Evolutionary conservation across 1,140 invertebrate species (phyloP).

Genomic region (Heliconius hewitsoni): DNA sequence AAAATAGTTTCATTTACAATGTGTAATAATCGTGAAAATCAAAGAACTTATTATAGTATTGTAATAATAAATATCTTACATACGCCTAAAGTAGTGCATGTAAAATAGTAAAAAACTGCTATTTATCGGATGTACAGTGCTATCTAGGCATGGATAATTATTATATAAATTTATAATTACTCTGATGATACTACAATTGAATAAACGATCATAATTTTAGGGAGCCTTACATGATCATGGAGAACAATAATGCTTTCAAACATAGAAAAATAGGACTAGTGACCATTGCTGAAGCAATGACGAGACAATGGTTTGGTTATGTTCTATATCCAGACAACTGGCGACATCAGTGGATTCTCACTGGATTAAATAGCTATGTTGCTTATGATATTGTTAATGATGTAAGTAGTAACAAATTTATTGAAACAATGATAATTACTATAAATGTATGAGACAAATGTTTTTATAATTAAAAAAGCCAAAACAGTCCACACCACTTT

Average conservation of each 20-base stretch:
- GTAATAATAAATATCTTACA: too few relatives aligned
- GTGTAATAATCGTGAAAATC: too few relatives aligned
- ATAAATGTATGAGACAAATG: background rate
- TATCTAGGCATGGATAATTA: too few relatives aligned
- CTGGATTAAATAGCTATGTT: constrained; percentile 54
- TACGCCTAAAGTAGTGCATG: too few relatives aligned
- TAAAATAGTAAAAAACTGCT: too few relatives aligned
- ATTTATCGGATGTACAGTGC: too few relatives aligned
- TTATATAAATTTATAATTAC: too few relatives aligned
- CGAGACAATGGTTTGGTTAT: constrained; percentile 71
- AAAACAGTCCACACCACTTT: too few relatives aligned
- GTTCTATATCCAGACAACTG: constrained; percentile 63
- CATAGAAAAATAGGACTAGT: constrained; percentile 56
- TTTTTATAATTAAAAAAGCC: background rate
- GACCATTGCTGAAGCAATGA: constrained; percentile 57
- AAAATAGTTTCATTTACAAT: too few relatives aligned
- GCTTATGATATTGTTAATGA: constrained; percentile 51
- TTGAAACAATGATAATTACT: background rate
- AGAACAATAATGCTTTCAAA: constrained; percentile 47
- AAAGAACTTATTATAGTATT: too few relatives aligned
- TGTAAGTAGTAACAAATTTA: constrained; percentile 41
- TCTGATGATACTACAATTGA: too few relatives aligned
- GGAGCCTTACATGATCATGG: constrained; percentile 71
- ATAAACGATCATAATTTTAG: constrained; percentile 39
- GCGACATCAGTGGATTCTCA: constrained; percentile 61